phyloP scores from a whole-genome alignment of 2,888 invertebrate genomes.

The Callyntrura sp. region DNA sequence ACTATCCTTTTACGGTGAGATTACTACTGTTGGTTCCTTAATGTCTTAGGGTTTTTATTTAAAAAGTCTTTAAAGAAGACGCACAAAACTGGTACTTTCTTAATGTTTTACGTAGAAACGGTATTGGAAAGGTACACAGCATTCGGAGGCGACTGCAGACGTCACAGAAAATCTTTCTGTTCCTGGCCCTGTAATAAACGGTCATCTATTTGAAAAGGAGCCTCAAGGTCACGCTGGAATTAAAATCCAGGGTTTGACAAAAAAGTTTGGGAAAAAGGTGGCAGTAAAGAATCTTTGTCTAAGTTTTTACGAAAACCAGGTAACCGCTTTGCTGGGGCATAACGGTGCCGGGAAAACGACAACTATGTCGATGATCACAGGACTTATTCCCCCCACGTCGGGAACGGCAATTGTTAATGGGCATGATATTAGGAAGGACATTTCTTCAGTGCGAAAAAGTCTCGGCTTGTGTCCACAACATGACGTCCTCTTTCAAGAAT shows the following conservation, averaged over 20 bases:
- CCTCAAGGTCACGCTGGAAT: slow-evolving; percentile 86
- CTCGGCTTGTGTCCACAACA: slow-evolving; percentile 96
- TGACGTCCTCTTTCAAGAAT: slow-evolving; percentile 92
- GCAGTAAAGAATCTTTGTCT: slow-evolving; percentile 91
- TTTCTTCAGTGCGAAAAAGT: slow-evolving; percentile 89
- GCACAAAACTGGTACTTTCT: too few relatives aligned
- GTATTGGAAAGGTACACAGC: slow-evolving; percentile 15
- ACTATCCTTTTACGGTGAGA: slow-evolving; percentile 89
- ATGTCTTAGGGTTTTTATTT: too few relatives aligned
- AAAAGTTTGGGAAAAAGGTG: slow-evolving; percentile 86
- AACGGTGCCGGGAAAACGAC: slow-evolving; percentile 89
- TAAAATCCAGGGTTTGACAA: slow-evolving; percentile 88
- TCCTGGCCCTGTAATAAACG: slow-evolving; percentile 49
- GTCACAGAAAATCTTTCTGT: not conserved
- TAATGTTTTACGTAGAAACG: too few relatives aligned
- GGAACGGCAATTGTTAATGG: slow-evolving; percentile 91
- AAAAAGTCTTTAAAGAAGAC: too few relatives aligned
- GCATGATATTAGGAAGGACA: slow-evolving; percentile 89
- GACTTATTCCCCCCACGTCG: slow-evolving; percentile 87
- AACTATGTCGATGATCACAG: slow-evolving; percentile 90
- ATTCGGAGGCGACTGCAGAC: not conserved
- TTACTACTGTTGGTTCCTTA: not conserved
- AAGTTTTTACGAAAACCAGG: slow-evolving; percentile 92
- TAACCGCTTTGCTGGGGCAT: slow-evolving; percentile 93
- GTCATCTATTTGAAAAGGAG: slow-evolving; percentile 87